Conservation (phyloP, 2,888 invertebrate species). For the Selenia dentaria region DNA sequence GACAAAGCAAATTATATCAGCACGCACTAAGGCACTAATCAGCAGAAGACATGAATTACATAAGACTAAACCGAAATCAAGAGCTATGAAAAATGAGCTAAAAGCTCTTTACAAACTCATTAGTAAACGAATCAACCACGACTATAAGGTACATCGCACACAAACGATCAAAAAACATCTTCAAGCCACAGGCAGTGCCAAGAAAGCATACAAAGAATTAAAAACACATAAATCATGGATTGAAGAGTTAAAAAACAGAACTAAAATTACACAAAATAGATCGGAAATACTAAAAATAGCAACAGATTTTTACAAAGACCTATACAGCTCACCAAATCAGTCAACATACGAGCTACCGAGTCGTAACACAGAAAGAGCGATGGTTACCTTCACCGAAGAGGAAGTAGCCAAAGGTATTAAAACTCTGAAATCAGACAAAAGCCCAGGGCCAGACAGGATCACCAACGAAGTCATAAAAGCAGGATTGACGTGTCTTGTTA, state of each 20-base stretch:
- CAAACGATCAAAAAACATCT: conserved; percentile 16
- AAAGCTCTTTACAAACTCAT: conserved; percentile 22
- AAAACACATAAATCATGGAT: conserved; percentile 24
- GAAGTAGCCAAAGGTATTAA: conserved; percentile 24
- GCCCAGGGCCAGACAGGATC: conserved; percentile 9
- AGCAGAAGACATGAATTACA: conserved; percentile 26
- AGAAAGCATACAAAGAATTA: conserved; percentile 20
- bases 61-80: conserved; percentile 23
- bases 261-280: neutral
- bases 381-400: neutral
- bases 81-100: conserved; percentile 10
- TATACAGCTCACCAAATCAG: conserved; percentile 17
- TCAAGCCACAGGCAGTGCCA: conserved; percentile 6
- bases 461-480: conserved; percentile 20
- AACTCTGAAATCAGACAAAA: conserved; percentile 6
- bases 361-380: neutral
- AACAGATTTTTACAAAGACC: conserved; percentile 28
- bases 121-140: conserved; percentile 11
- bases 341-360: neutral
- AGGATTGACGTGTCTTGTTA: neutral
- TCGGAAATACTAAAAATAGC: neutral
- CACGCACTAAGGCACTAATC: conserved; percentile 17
- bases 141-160: conserved; percentile 14
- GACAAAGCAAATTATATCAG: conserved; percentile 17
- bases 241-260: conserved; percentile 16